phyloP scores from a whole-genome alignment of 2,113 vertebrate genomes.

The human region DNA sequence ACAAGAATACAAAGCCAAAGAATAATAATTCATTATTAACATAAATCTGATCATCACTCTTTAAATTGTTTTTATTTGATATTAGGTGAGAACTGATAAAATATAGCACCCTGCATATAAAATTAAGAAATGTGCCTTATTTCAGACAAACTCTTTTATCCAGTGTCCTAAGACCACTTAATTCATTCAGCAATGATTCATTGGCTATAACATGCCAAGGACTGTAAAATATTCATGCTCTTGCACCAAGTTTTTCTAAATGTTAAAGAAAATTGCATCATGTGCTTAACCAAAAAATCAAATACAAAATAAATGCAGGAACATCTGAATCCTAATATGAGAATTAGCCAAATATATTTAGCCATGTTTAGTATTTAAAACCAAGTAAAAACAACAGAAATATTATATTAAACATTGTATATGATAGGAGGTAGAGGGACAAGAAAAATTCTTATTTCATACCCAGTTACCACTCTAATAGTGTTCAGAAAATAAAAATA shows the following conservation, averaged over 20 bases:
- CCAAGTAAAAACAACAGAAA: background rate
- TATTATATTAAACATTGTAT: background rate
- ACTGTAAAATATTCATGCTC: background rate
- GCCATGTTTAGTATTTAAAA: background rate
- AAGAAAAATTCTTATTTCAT: slow-evolving; percentile 25
- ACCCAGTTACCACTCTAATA: background rate
- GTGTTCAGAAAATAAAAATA: background rate
- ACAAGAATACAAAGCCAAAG: slow-evolving; percentile 17
- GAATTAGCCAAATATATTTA: background rate
- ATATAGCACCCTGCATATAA: background rate
- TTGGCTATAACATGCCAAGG: background rate
- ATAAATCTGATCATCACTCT: background rate
- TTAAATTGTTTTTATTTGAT: slow-evolving; percentile 21
- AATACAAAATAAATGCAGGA: slow-evolving; percentile 14
- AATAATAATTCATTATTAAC: background rate
- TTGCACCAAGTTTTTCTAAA: background rate
- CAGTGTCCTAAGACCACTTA: slow-evolving; percentile 25
- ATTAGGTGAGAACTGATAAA: slow-evolving; percentile 2
- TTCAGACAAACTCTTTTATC: background rate
- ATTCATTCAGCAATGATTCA: background rate
- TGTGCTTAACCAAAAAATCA: slow-evolving; percentile 36
- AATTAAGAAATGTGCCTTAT: background rate
- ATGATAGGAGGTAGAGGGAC: background rate
- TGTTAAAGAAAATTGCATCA: slow-evolving; percentile 2
- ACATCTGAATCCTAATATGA: background rate